Evolutionary conservation across 2,888 invertebrate species (phyloP), one percentile per base, ranked within the genome.

Genomic region (Margaritifera margaritifera): DNA sequence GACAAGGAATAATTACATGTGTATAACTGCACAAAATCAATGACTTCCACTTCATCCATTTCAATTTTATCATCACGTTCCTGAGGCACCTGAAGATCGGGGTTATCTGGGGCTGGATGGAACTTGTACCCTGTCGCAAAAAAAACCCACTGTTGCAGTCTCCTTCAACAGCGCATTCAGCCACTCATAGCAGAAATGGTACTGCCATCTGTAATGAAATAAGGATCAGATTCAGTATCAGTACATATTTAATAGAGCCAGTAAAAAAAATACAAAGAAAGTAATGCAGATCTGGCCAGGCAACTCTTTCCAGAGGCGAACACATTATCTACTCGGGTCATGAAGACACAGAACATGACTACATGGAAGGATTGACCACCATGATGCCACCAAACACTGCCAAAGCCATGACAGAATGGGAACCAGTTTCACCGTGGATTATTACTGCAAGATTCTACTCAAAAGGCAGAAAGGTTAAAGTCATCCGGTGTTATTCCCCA

Each of bases 121-220:
- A 99, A 99, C 92, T 89, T 98, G 90, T 96, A 97, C 11, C 97
- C 98, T 20, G 98, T 98, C 83, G 97, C 92, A 57, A 90, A 98
- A 99, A 92, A 99, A 99, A 64, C 96, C 93, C 84, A 97, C 95
- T 0, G 98, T 98, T 6, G 97, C 96, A 93, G 96, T 93, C 91
- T 99, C 98, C 66, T 94, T 93, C 91, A 97, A 97, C 94, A 98
- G 94, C 90, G 97, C 97, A 88, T 97, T 96, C 82, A 99, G 91
- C 99, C 99, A 99, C 84, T 95, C 95, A 88, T 96, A 96, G 89
- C 97, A 95, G 91, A n/a, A 98, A 99, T 67, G 98, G 97, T 66
- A 99, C 95, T n/a, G 96, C 95, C 86, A 96, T 95, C 95, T 95
- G 90, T 22, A 88, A 87, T 68, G 55, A 19, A 62, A 64, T n/a